These are phyloP conservation scores for Rhinichthys osculus DNA, from an alignment of 2,797 vertebrate species.

Conservation along the genomic window DNA sequence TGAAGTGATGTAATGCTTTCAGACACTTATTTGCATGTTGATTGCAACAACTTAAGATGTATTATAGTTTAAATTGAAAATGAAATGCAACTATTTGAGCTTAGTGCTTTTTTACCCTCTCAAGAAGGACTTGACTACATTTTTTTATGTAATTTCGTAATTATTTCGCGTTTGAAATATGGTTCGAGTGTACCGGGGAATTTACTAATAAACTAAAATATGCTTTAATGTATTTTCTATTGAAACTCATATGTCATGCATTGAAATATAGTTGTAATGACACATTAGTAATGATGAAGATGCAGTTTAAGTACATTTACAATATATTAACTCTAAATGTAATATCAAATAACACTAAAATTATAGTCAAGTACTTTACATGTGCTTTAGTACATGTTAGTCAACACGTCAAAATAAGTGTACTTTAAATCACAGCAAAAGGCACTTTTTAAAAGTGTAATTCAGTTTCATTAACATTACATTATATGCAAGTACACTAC, in stretches of 20 bases:
- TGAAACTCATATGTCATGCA: background rate
- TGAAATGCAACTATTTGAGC: background rate
- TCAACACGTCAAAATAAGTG: too few species aligned
- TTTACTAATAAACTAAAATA: background rate
- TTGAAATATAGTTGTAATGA: background rate
- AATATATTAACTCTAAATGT: background rate
- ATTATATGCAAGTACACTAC: too few species aligned
- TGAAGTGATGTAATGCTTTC: background rate
- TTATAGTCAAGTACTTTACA: too few species aligned
- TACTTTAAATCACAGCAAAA: too few species aligned
- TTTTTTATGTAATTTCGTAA: background rate
- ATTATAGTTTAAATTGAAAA: background rate
- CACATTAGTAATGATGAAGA: background rate
- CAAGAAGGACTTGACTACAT: background rate
- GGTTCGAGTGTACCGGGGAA: too few species aligned
- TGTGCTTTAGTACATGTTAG: too few species aligned
- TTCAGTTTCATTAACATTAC: background rate
- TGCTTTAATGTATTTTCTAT: background rate
- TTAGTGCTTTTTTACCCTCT: background rate
- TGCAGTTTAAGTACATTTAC: background rate
- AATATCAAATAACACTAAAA: too few species aligned
- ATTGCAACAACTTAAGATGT: background rate
- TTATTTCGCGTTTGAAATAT: background rate
- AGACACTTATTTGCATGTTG: background rate
- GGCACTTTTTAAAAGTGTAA: too few species aligned